Conservation (phyloP, 2,888 invertebrate genomes). For the Synanthedon tipuliformis region DNA sequence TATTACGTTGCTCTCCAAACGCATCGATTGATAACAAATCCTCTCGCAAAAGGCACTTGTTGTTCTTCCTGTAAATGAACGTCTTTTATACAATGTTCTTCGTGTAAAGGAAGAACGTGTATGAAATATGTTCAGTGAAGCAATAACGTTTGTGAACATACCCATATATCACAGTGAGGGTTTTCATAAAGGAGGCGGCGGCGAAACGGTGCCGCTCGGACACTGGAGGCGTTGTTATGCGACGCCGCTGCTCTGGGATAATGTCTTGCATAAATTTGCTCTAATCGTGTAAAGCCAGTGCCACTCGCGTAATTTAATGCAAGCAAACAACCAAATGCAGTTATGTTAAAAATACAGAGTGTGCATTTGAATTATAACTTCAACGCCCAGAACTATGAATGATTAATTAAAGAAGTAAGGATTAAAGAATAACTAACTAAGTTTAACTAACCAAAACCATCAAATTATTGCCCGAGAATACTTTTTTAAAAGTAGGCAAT, state of each 20-base stretch:
- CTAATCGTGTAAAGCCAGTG: slow-evolving; percentile 58
- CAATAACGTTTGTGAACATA: slow-evolving; percentile 55
- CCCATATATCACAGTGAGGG: slow-evolving; percentile 56
- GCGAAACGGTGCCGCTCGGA: slow-evolving; percentile 40
- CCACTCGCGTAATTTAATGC: slow-evolving; percentile 55
- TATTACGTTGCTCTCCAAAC: no score
- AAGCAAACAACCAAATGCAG: slow-evolving; percentile 22
- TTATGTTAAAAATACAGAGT: not conserved
- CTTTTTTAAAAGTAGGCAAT: no score
- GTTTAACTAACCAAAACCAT: no score
- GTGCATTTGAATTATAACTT: not conserved
- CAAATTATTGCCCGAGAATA: no score
- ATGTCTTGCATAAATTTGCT: slow-evolving; percentile 67
- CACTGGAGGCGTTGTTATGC: slow-evolving; percentile 66
- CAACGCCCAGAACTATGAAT: no score
- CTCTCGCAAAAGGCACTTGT: no score
- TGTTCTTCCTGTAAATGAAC: no score
- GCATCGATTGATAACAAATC: no score
- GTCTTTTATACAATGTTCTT: not conserved
- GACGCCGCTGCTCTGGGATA: slow-evolving; percentile 58
- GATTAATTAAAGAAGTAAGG: no score
- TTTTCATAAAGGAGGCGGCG: slow-evolving; percentile 52
- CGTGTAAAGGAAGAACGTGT: slow-evolving; percentile 32
- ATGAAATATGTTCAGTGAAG: slow-evolving; percentile 39
- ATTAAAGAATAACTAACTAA: no score